Percentiles rank a stretch among this genome's conserved stretches.
Evolutionary conservation across 1,140 invertebrate genomes (phyloP).

Genomic region (Drosophila ironensis): DNA sequence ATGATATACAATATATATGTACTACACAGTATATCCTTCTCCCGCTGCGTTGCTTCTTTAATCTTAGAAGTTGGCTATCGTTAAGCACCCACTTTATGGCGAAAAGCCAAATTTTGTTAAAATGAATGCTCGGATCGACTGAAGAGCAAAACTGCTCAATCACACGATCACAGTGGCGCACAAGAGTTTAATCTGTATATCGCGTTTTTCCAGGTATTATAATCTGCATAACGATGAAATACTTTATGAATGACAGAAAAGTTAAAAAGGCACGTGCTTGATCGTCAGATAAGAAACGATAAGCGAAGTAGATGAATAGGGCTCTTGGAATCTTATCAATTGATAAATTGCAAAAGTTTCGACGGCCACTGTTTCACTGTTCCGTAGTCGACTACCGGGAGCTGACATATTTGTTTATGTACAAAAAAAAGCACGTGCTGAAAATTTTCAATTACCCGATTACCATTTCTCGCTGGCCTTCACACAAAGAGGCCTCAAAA

Average conservation of each 20-base stretch:
- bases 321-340: constrained; percentile 2
- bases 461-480: constrained; percentile 57
- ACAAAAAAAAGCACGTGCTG: constrained; percentile 58
- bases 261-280: not conserved
- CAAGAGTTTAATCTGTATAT: not conserved
- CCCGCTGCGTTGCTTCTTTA: constrained; percentile 2
- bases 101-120: constrained; percentile 46
- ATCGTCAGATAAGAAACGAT: constrained; percentile 7
- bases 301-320: constrained; percentile 24
- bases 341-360: constrained; percentile 8
- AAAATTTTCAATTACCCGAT: constrained; percentile 65
- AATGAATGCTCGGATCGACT: constrained; percentile 46
- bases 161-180: constrained; percentile 37
- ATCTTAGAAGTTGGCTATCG: constrained; percentile 30
- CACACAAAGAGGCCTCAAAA: constrained; percentile 27
- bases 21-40: not conserved
- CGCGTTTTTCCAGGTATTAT: constrained; percentile 6
- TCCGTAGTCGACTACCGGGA: constrained; percentile 44
- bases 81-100: constrained; percentile 55
- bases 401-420: too few relatives aligned
- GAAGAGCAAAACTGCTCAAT: constrained; percentile 49
- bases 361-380: constrained; percentile 38
- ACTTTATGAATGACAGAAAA: not conserved
- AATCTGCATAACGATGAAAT: constrained; percentile 13
- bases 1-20: too few relatives aligned